Evolutionary conservation across 2,888 invertebrate species (phyloP), one percentile per base, ranked within the genome.

Genomic region (Epistrophe grossulariae): DNA sequence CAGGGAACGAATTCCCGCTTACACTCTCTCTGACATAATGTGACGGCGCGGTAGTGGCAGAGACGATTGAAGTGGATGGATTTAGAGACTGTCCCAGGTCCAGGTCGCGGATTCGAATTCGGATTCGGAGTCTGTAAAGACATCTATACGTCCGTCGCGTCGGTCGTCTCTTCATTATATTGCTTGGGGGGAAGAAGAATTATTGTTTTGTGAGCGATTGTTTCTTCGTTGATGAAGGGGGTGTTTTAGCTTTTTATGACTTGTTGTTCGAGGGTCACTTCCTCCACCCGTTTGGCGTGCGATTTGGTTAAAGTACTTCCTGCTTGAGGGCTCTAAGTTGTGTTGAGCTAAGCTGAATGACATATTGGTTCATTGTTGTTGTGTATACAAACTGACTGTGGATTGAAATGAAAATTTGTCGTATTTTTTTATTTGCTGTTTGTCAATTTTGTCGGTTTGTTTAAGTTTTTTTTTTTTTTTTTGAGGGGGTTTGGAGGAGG

Each of bases 371-470:
- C 68, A 87, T 87, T 87, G 24, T 87, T 87, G 24, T 24, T 24
- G 83, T 82, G 48, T 48, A 17, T 17, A n/a, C 7, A 28, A 64
- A 84, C 43, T 45, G 60, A 38, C 72, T 70, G 59, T 15, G 45
- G 24, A 78, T 78, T 78, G 55, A 62, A 83, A 79, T 72, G 76
- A 55, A 50, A 79, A 87, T 83, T 76, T 87, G 87, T 79, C 79
- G 70, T 72, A 62, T 52, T 74, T 89, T 90, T 90, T 89, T 89
- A 84, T 84, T 80, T 0, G n/a, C 52, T 48, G 28, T 83, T 60
- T 62, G 52, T 48, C 13, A 64, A 40, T 52, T 66, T 31, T 45
- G 43, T 43, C 43, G 62, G 43, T n/a, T 64, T 28, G 6, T 19
- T 38, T 13, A 28, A 6, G 11, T 31, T 40, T 28, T 28, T 31